Evolutionary conservation across 2,888 invertebrate species (phyloP).

Genomic region (Lasioglossum morio): DNA sequence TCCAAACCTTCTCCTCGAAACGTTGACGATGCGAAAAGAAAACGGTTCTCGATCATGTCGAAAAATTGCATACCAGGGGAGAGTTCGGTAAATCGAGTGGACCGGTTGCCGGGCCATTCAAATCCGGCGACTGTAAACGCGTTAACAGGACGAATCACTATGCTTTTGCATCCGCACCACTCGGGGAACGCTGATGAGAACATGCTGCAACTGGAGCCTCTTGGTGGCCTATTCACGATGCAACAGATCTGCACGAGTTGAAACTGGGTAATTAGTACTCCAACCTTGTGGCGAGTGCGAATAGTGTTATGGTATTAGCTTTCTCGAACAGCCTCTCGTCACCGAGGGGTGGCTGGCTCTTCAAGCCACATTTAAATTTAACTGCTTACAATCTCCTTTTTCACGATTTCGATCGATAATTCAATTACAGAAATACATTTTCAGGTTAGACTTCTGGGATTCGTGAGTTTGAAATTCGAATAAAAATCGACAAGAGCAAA

Average conservation of each 20-base stretch:
- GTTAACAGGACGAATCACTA: background rate
- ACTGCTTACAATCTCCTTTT: background rate
- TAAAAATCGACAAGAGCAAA: too few relatives aligned
- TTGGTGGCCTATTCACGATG: background rate
- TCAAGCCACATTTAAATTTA: background rate
- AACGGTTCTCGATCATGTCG: background rate
- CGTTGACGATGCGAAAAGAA: constrained; percentile 5
- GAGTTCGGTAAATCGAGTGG: constrained; percentile 3
- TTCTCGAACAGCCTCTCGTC: background rate
- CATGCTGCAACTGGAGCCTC: background rate
- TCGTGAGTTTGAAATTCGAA: too few relatives aligned
- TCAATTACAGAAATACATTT: too few relatives aligned
- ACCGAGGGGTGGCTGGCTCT: background rate
- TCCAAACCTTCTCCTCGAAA: background rate
- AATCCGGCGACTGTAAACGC: constrained; percentile 7
- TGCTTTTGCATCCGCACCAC: background rate
- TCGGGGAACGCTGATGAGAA: background rate
- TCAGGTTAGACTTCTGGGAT: too few relatives aligned
- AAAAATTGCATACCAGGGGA: background rate
- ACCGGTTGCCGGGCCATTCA: constrained; percentile 21
- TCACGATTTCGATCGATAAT: background rate
- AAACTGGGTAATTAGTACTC: constrained; percentile 1
- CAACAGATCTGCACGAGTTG: background rate
- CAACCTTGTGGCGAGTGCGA: background rate
- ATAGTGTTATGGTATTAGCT: background rate